These are phyloP conservation scores for Campoplex nolae DNA, from an alignment of 2,888 invertebrate species.

Conservation along the genomic window DNA sequence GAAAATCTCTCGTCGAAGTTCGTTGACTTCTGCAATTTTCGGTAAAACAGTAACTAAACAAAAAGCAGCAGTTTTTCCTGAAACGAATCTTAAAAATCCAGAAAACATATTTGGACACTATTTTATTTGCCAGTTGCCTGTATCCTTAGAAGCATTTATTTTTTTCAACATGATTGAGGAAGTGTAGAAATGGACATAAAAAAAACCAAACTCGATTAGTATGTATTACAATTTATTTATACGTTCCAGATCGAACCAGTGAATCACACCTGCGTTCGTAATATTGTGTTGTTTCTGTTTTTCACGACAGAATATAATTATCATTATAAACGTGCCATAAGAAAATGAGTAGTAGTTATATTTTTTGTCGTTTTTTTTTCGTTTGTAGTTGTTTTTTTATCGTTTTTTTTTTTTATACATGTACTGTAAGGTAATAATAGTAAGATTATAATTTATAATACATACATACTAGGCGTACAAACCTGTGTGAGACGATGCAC, in stretches of 20 bases:
- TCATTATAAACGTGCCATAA: slow-evolving; percentile 84
- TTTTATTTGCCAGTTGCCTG: background rate
- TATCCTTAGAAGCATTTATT: background rate
- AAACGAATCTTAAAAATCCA: background rate
- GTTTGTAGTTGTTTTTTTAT: slow-evolving; percentile 38
- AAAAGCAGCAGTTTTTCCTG: background rate
- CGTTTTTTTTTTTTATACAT: slow-evolving; percentile 72
- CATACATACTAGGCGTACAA: slow-evolving; percentile 83
- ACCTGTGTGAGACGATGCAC: slow-evolving; percentile 80
- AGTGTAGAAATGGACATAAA: slow-evolving; percentile 18
- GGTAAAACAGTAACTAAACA: background rate
- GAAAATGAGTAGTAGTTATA: slow-evolving; percentile 83
- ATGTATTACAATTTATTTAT: slow-evolving; percentile 82
- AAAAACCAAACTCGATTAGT: slow-evolving; percentile 69
- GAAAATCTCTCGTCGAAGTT: background rate
- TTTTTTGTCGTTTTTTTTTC: slow-evolving; percentile 66
- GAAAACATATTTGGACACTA: background rate
- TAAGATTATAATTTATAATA: slow-evolving; percentile 84
- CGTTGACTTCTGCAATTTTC: background rate
- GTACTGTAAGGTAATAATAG: slow-evolving; percentile 78
- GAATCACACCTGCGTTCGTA: slow-evolving; percentile 73
- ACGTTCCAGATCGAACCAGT: slow-evolving; percentile 78
- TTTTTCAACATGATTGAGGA: background rate
- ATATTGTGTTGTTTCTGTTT: slow-evolving; percentile 73
- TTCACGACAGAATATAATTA: slow-evolving; percentile 72